Base-by-base conservation (phyloP, 30 jellyfish, hydroid and myxozoan species). In the Pelagia noctiluca region DNA sequence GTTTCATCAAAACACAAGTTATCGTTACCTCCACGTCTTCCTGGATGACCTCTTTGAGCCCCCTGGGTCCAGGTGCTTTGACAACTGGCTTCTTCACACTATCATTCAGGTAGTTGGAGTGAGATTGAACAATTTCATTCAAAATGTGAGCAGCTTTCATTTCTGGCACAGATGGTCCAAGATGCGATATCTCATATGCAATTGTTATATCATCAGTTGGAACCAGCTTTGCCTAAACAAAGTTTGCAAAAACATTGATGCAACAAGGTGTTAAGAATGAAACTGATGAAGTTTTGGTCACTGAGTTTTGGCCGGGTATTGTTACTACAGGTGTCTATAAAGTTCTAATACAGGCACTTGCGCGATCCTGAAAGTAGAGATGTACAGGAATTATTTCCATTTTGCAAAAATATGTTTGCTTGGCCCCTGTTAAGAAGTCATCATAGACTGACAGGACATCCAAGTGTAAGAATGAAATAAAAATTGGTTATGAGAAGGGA, bases 141-240 rank as follows among this genome's bases (percentile, higher is more conserved):
- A 94, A 91, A 25, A 67, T 54, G 3, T 80, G 61, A 34, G 46
- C 72, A 19, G 96, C 98, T 8, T 74, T 87, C 30, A 0, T 49
- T 46, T 82, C 93, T 19, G 62, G 76, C 50, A 33, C 86, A 13
- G 96, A 66, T 3, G 86, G 52, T 16, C 89, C 89, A 8, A 70
- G 65, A 21, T 37, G 78, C 28, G 48, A 54, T 10, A 94, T 70
- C 29, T 94, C 99, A 69, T 62, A 83, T 0, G 80, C 86, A 24
- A 94, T 78, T 28, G 99, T 94, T 71, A 94, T 94, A 54, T 94
- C 99, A 30, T 94, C 99, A 30, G 99, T 94, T 11, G 99, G 99
- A 7, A 88, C 92, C 24, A 94, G 97, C 35, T 88, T 88, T 0
- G 99, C 99, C 99, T 94, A 13, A n/a, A 34, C 12, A 18, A 19